These are phyloP conservation scores for Arizona elegans DNA, from an alignment of 2,113 vertebrate genomes.

Conservation along the genomic window DNA sequence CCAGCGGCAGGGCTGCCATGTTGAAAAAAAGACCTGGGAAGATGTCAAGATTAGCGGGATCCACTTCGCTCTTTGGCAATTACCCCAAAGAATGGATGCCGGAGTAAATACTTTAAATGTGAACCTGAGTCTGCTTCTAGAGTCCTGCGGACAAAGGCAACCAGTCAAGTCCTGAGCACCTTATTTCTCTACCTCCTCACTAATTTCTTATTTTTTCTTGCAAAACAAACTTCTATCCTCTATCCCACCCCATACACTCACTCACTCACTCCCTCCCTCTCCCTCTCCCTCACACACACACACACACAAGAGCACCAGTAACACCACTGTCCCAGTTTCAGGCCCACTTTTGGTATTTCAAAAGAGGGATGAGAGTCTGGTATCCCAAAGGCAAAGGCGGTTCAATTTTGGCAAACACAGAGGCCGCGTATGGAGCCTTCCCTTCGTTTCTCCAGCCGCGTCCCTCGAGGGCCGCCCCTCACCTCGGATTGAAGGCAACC, in stretches of 20 bases:
- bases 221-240: not conserved
- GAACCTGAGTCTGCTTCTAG: not conserved
- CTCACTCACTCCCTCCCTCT: too few relatives aligned
- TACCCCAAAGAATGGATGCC: not conserved
- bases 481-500: not conserved
- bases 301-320: not conserved
- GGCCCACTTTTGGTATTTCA: not conserved
- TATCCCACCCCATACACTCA: too few relatives aligned
- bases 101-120: not conserved
- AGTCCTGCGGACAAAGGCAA: not conserved
- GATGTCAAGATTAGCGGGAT: not conserved
- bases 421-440: not conserved
- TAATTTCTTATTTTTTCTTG: not conserved
- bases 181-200: not conserved
- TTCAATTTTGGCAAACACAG: not conserved
- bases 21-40: not conserved
- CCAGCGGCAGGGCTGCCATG: not conserved
- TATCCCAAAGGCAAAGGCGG: not conserved
- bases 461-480: not conserved
- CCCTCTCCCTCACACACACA: too few relatives aligned
- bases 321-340: not conserved
- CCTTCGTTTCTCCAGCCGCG: not conserved
- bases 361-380: not conserved
- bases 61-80: not conserved
- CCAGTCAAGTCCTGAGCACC: not conserved